Conservation (phyloP, 2,888 invertebrate genomes). For the Frankliniella fusca region DNA sequence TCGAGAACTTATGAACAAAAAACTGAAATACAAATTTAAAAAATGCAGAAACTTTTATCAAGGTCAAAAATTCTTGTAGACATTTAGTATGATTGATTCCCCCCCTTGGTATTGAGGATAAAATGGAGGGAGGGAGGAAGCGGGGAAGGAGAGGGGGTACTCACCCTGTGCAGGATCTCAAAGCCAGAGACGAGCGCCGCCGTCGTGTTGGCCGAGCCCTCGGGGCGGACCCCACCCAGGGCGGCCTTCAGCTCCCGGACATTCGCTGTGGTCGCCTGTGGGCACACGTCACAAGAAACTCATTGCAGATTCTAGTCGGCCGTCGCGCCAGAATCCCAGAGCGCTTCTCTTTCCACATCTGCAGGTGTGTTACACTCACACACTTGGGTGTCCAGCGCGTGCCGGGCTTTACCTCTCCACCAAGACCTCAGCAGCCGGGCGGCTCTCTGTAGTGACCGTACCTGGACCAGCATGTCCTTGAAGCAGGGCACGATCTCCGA, state of each 20-base stretch:
- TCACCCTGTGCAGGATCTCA: conserved; percentile 81
- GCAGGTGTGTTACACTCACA: no score
- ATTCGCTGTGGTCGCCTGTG: conserved; percentile 76
- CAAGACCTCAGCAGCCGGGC: background rate
- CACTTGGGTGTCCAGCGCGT: no score
- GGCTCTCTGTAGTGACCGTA: conserved; percentile 44
- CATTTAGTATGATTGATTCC: no score
- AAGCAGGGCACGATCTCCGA: conserved; percentile 86
- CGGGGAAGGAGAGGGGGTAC: conserved; percentile 32
- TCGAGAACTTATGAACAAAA: no score
- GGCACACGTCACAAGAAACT: conserved; percentile 26
- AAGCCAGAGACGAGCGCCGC: conserved; percentile 89
- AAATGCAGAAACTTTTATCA: no score
- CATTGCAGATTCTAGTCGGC: background rate
- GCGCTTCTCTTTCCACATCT: no score
- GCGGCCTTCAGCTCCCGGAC: conserved; percentile 74
- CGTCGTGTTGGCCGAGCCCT: conserved; percentile 77
- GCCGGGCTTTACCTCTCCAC: no score
- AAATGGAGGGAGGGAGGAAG: background rate
- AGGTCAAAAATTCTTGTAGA: no score
- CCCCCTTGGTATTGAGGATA: no score
- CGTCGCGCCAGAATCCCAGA: background rate
- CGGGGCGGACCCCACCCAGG: conserved; percentile 66
- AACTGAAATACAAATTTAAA: no score
- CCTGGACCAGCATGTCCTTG: conserved; percentile 83